A percentile compares a stretch with the other conserved stretches of the same genome.
Conservation (phyloP, 1,140 invertebrate species). For the Pristionchus pacificus region DNA sequence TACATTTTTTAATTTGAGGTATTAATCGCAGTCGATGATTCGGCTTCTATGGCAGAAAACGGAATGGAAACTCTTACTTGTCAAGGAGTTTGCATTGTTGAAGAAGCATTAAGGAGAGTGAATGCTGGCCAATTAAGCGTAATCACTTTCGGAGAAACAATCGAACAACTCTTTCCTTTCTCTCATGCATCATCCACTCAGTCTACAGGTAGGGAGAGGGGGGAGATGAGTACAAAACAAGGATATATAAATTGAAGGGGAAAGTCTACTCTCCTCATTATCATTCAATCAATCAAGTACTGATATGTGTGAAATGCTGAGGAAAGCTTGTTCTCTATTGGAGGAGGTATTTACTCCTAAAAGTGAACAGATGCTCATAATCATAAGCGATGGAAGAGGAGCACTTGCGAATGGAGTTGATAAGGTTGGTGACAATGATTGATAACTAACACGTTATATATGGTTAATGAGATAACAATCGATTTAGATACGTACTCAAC, state of each 20-base stretch:
- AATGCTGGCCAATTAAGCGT: conserved; percentile 87
- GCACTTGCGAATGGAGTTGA: conserved; percentile 82
- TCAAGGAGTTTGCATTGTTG: conserved; percentile 85
- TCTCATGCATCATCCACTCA: conserved; percentile 56
- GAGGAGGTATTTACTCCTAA: conserved; percentile 25
- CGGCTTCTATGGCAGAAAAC: conserved; percentile 82
- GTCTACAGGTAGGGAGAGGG: too few relatives aligned
- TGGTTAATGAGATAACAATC: not conserved
- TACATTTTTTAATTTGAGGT: too few relatives aligned
- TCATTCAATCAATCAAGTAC: conserved; percentile 59
- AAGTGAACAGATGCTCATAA: conserved; percentile 75
- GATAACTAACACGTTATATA: not conserved
- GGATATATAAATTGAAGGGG: too few relatives aligned
- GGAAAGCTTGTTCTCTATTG: not conserved
- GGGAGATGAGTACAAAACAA: too few relatives aligned
- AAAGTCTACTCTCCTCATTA: not conserved
- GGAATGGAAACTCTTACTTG: conserved; percentile 76
- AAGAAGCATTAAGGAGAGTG: conserved; percentile 81
- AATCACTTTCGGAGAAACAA: conserved; percentile 83
- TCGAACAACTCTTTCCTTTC: conserved; percentile 72
- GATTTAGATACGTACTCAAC: conserved; percentile 5
- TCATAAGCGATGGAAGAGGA: conserved; percentile 89
- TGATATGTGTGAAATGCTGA: conserved; percentile 71
- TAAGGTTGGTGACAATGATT: conserved; percentile 66
- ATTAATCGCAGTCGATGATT: conserved; percentile 91